phyloP scores from a whole-genome alignment of 2,888 invertebrate genomes.

The Itoplectis maculator region DNA sequence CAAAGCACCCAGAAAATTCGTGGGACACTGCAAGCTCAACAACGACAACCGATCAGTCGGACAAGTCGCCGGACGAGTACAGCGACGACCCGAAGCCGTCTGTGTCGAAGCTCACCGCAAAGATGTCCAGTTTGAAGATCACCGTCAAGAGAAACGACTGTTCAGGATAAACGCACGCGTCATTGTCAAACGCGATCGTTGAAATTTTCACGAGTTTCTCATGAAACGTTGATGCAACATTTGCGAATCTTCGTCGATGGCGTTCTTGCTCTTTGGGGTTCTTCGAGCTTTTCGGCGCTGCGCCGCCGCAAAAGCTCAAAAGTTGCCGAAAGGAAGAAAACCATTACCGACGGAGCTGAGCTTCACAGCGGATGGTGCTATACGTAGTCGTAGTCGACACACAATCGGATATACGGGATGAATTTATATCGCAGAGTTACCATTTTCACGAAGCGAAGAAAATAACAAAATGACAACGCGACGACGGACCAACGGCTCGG shows the following conservation, averaged over 20 bases:
- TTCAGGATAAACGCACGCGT: background rate
- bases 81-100: background rate
- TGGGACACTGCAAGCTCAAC: conserved; percentile 18
- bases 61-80: conserved; percentile 30
- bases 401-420: background rate
- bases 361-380: no score
- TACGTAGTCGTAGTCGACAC: background rate
- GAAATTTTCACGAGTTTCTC: conserved; percentile 13
- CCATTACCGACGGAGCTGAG: no score
- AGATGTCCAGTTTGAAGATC: conserved; percentile 23
- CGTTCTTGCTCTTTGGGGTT: conserved; percentile 17
- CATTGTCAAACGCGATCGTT: conserved; percentile 14
- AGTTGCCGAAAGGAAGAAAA: no score
- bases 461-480: conserved; percentile 28
- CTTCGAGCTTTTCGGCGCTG: background rate
- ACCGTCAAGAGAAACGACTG: background rate
- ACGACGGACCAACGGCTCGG: conserved; percentile 25
- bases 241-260: conserved; percentile 11
- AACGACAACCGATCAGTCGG: conserved; percentile 25
- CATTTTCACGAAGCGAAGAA: background rate
- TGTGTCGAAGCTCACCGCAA: conserved; percentile 19
- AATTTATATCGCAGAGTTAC: conserved; percentile 23
- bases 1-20: conserved; percentile 23
- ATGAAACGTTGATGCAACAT: background rate
- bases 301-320: background rate